Evolutionary conservation across 2,797 vertebrate genomes (phyloP), one percentile per base, ranked within the genome.

Genomic region (Eutrigla gurnardus): DNA sequence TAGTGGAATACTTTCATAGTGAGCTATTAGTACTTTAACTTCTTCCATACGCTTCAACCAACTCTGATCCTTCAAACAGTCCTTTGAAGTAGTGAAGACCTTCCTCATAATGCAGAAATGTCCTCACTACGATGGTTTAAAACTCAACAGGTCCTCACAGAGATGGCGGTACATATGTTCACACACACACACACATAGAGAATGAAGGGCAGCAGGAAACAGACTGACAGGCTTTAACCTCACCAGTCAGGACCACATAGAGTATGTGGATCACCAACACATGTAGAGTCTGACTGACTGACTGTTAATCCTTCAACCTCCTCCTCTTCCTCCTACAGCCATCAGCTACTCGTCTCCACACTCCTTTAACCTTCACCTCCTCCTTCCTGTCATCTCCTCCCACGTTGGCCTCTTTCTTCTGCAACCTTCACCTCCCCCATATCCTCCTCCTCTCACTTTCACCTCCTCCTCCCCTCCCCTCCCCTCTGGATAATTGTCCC

Each of bases 251-350:
- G 46, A 43, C 42, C 40, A 42, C 40, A 42, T 7, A 7, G 77
- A 77, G 78, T 83, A 82, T 65, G 73, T 81, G 75, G 66, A 78
- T 81, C 40, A 70, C 65, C 73, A 70, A 71, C 82, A 84, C 78
- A 78, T 84, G 83, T 87, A 73, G 78, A 77, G 39, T 72, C 65
- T 33, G 11, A 53, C 49, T 52, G 50, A 83, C 88, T 73, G 85
- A 59, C 68, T 70, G 81, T 85, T 87, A 82, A 77, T 84, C 84
- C 73, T 71, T 83, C 76, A 83, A 7, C 11, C 14, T 54, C 39
- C 61, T 40, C 45, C 17, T 63, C n/a, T 33, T 55, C 55, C 35
- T 60, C 61, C 7, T 49, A 75, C 40, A 7, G 32, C 39, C 7
- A 13, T 62, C 65, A 43, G 14, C 39, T 18, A 25, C 52, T 55